Base-by-base conservation (phyloP, 23 tunicate genomes). In the Trididemnum clinides region DNA sequence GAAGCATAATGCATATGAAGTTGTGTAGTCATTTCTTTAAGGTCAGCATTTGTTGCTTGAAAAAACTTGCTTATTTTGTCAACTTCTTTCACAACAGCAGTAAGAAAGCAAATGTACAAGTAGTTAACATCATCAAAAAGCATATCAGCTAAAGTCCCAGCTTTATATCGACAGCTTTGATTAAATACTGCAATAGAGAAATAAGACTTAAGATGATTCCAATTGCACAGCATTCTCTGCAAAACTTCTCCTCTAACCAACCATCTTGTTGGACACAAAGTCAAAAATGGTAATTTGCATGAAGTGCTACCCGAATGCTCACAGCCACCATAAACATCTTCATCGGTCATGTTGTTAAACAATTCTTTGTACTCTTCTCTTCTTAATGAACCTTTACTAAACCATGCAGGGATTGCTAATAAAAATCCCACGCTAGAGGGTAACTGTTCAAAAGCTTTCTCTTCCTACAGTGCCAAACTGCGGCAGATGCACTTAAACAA, bases 1-100 rank as follows among this genome's bases (percentile, higher is more conserved):
- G 77, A 70, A 5, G 37, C 38, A 70, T 27, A 70, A 33, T 70
- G 77, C 77, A 28, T 7, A 28, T 7, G 20, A 12, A 70, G 38
- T 70, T 70, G 7, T 28, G 15, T 15, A 30, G 38, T 31, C 38
- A 70, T 28, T 30, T 5, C 38, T 70, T 70, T 37, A 30, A 37
- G 77, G 39, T 70, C 37, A 28, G 77, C 77, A 70, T 70, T 70
- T 70, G 77, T 70, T 70, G 77, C 77, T 70, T 27, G 77, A 70
- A 70, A 70, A 70, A 70, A 70, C 39, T 70, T 31, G 38, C 30
- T 28, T 6, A 70, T 31, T 31, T 31, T 70, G 37, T 30, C 77
- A 70, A 70, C 36, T 70, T 70, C 77, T 10, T 28, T 31, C 18
- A 70, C 77, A 31, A 70, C 37, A 4, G 37, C 37, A 30, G 77